Evolutionary conservation across 1,140 invertebrate species (phyloP), one percentile per base, ranked within the genome.

Genomic region (Zaprionus capensis): DNA sequence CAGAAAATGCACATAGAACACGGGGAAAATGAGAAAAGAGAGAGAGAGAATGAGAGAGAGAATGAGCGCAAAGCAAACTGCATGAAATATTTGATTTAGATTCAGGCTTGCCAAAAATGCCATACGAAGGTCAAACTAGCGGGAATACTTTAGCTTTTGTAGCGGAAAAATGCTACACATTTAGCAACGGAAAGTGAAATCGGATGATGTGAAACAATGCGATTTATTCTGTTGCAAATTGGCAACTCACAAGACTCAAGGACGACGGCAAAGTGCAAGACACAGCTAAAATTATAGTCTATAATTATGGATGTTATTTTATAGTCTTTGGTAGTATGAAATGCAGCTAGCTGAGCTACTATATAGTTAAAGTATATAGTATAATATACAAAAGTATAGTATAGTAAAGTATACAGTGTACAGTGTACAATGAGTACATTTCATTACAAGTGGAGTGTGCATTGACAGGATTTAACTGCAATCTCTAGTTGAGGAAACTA

Each of bases 31-130:
- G 49, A 7, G 15, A 20, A 22, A 28, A 49, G 53, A 15, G n/a
- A 61, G 15, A 15, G n/a, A 26, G 26, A 34, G 20, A 46, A 4
- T 41, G 12, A 41, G 5, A 41, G 14, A 14, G 36, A 14, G 12
- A 12, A 5, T 2, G 15, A 9, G 31, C 14, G 20, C n/a, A 44
- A 36, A 46, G 34, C 34, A 64, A 46, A 69, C 20, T 74, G 65
- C 58, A 69, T 62, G 20, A 46, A 74, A 62, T 73, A 61, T 75
- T 62, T 63, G 53, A 72, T 41, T 59, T 65, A n/a, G 41, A 17
- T 46, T 46, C 9, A 28, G 15, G 31, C 22, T 49, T 20, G 11
- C 22, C 65, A 4, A 31, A 44, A 58, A 49, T 20, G 20, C 31
- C 17, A 17, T 5, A 12, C 64, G 6, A 67, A 68, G 71, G 71